Base-by-base conservation (phyloP, 2,888 invertebrate species). In the Caradrina clavipalpis region DNA sequence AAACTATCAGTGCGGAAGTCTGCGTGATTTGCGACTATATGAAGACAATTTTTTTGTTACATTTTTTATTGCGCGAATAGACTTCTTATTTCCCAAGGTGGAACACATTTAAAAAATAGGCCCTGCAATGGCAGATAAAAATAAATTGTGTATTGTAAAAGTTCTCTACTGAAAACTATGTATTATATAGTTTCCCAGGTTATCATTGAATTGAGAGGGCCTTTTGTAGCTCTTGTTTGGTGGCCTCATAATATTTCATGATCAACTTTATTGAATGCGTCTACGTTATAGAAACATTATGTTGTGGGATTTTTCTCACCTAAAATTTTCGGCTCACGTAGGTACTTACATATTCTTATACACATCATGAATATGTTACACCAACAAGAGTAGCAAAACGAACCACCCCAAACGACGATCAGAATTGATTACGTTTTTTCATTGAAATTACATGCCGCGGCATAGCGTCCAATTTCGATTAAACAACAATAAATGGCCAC, bases 291-390 rank as follows among this genome's bases (percentile, higher is more conserved):
- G 22, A 35, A 64, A 64, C n/a, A 45, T 58, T 26, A 31, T 17
- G 35, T 39, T 49, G 31, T 47, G 11, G 31, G 57, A 17, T 15
- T n/a, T 35, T n/a, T n/a, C n/a, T 45, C 26, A 45, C 42, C 60
- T 49, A 21, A 49, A 63, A 63, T n/a, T 56, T 47, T 47, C n/a
- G 47, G 64, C 35, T 61, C 39, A 61, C 22, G 2, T n/a, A n/a
- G n/a, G n/a, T 50, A 19, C 31, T 31, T 15, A 60, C 35, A 60
- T 39, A 56, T 63, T 45, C n/a, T 55, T 45, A 26, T 55, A 26
- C 21, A 45, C 45, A 45, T 17, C 26, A 6, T 45, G 45, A 45
- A 45, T 5, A 45, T 17, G 17, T 45, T 17, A 45, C 5, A 45
- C 45, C 11, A 39, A 3, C 17, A 15, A 17, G 0, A 17, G 45